Conservation (phyloP, 1,140 invertebrate species). For the Nomia melanderi region DNA sequence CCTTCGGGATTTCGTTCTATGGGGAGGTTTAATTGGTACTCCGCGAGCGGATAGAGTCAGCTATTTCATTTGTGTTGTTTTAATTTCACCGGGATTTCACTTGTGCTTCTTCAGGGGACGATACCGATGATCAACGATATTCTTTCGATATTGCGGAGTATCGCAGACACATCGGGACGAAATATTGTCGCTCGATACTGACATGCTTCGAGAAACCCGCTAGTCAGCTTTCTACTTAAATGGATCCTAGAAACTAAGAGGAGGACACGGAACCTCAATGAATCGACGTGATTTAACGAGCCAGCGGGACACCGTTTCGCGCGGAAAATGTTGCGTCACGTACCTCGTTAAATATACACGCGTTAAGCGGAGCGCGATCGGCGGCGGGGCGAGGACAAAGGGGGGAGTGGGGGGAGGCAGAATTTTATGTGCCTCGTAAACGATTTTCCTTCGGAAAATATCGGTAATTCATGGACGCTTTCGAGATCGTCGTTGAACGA, state of each 20-base stretch:
- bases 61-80: no score
- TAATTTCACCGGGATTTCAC: no score
- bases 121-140: no score
- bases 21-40: no score
- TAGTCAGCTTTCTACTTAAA: background rate
- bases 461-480: constrained; percentile 19
- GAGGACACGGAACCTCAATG: background rate
- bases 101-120: no score
- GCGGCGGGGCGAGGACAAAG: no score
- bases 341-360: background rate
- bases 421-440: background rate
- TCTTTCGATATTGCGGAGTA: no score
- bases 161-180: no score
- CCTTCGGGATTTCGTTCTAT: no score
- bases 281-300: background rate
- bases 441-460: background rate
- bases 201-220: background rate
- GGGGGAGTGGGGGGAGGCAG: background rate
- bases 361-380: background rate
- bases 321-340: background rate
- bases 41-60: no score
- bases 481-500: constrained; percentile 43
- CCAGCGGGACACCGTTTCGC: background rate
- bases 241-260: background rate
- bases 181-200: background rate